Evolutionary conservation across 2,797 vertebrate genomes (phyloP).

Genomic region (Notolabrus celidotus): DNA sequence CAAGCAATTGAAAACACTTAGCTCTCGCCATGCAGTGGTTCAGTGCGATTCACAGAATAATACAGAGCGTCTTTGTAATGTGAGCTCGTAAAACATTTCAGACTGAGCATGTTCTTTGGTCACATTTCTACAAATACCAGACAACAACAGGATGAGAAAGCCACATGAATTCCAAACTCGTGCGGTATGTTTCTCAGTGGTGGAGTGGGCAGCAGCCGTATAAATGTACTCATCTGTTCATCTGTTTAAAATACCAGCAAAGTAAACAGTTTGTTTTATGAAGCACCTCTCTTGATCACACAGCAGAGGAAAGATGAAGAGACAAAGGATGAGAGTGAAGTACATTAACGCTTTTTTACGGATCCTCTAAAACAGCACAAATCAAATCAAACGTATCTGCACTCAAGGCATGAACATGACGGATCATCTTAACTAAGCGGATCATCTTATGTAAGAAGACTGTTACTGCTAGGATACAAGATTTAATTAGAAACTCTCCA

Average conservation of each 20-base stretch:
- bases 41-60: slow-evolving; percentile 22
- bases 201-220: slow-evolving; percentile 28
- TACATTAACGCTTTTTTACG: no score
- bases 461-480: no score
- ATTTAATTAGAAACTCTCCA: no score
- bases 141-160: slow-evolving; percentile 29
- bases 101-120: slow-evolving; percentile 14
- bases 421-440: no score
- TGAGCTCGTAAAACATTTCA: slow-evolving; percentile 15
- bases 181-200: slow-evolving; percentile 18
- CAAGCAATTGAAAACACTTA: slow-evolving; percentile 50
- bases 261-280: not conserved
- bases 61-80: slow-evolving; percentile 36
- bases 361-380: not conserved
- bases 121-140: slow-evolving; percentile 18
- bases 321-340: not conserved
- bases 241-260: not conserved
- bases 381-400: no score
- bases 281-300: not conserved
- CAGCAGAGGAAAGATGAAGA: not conserved
- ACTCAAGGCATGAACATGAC: no score
- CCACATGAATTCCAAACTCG: slow-evolving; percentile 39
- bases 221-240: slow-evolving; percentile 21
- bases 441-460: no score
- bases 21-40: slow-evolving; percentile 32